These are phyloP conservation scores for Choloepus hoffmanni DNA, from an alignment of 2,113 vertebrate species.

Conservation along the genomic window DNA sequence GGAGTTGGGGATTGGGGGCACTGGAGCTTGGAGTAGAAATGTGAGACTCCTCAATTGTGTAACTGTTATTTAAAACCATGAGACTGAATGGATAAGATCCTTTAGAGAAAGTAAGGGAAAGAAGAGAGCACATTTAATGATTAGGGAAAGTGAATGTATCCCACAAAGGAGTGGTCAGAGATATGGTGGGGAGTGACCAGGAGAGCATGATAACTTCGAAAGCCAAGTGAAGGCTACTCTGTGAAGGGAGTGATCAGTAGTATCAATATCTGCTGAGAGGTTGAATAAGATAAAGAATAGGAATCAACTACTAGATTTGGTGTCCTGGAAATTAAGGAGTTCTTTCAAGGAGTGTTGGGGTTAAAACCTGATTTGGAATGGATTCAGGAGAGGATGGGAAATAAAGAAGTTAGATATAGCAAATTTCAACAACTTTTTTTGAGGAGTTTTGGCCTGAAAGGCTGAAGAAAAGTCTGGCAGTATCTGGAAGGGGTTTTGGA, in stretches of 20 bases:
- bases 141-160: not conserved
- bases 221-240: not conserved
- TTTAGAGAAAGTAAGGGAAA: conserved; percentile 7
- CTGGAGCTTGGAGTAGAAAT: conserved; percentile 17
- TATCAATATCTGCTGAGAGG: not conserved
- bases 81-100: not conserved
- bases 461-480: conserved; percentile 29
- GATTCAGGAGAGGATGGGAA: conserved; percentile 5
- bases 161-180: not conserved
- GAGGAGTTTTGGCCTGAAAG: conserved; percentile 11
- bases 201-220: not conserved
- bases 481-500: not conserved
- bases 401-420: not conserved
- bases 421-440: conserved; percentile 3
- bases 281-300: not conserved
- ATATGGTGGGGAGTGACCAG: not conserved
- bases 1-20: too few relatives aligned
- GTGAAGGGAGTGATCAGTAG: not conserved
- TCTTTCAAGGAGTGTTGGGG: conserved; percentile 6
- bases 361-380: conserved; percentile 20
- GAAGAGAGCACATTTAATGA: conserved; percentile 4
- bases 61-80: not conserved
- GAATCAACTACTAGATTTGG: not conserved
- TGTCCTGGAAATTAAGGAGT: conserved; percentile 21
- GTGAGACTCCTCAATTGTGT: not conserved